Base-by-base conservation (phyloP, 2,113 vertebrate genomes). In the Petrocephalus microphthalmus region DNA sequence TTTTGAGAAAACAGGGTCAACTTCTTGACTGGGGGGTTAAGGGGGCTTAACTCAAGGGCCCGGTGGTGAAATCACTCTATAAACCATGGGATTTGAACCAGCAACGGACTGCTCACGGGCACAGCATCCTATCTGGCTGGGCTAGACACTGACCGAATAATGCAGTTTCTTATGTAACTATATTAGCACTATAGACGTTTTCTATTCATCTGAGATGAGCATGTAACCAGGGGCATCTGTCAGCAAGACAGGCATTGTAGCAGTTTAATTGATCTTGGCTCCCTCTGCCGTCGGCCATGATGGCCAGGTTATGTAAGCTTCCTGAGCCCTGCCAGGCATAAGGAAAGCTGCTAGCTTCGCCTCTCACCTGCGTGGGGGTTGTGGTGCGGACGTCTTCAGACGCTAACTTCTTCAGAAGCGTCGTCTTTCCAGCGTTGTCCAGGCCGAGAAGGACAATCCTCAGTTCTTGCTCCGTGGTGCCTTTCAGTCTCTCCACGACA, bases 341-440 rank as follows among this genome's bases (percentile, higher is more conserved):
- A 78, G 71, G 15, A 7, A 78, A 78, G 17, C 13, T 29, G 1
- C 71, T 42, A 42, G 29, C 15, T 5, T 49, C 5, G 5, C 6
- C 33, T 54, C 11, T 7, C 91, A 95, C 94, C 94, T 95, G 94
- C 20, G 94, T 95, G 85, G 95, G 95, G 0, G 94, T 95, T 90
- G 96, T 93, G 90, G 94, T 95, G 93, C 90, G 95, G 90, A 95
- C 88, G 45, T 95, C 95, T 90, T 95, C 95, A 0, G 93, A 94
- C 0, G 94, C 94, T 64, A 96, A 90, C 6, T 84, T 33, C 89
- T 94, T 96, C 89, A 96, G 92, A 86, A 96, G 91, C 0, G 95
- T 96, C 6, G 95, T 96, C 91, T 96, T 96, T 5, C 95, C 94
- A 0, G 95, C 95, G 0, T 96, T 96, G 88, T 96, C 95, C 91